Base-by-base conservation (phyloP, 2,113 vertebrate species). In the Plecturocebus donacophilus region DNA sequence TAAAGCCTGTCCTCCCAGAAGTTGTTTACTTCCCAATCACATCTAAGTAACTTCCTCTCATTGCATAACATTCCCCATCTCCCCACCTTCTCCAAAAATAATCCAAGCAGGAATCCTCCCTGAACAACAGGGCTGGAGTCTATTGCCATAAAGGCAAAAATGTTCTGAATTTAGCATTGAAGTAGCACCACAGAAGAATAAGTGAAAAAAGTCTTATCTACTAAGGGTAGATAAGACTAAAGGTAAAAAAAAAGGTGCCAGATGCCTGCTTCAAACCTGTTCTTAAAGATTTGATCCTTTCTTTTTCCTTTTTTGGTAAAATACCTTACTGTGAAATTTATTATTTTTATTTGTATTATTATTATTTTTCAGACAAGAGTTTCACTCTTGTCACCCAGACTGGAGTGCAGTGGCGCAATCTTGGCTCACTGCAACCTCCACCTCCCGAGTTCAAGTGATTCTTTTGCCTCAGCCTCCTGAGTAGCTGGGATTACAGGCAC, bases 241-340 rank as follows among this genome's bases (percentile, higher is more conserved):
- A 52, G 49, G 49, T 52, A 49, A 49, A 87, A 70, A 38, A 32
- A 32, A 4, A 42, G 27, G 17, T 21, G 32, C 10, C 87, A 88
- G 40, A 75, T 58, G 9, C 45, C 21, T 94, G 56, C 17, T 76
- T 87, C 66, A 81, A 16, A 68, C 23, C 54, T 25, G 23, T 19
- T 91, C 64, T 68, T 54, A 23, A 89, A 76, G 42, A 77, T 35
- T 52, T 90, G 30, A 64, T 52, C 23, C 56, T 64, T 93, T 49
- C 66, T 35, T 58, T 56, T 49, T 23, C 20, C 5, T 66, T 58
- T 52, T 45, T 45, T 16, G 11, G 71, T 73, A 32, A 92, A 94
- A 35, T 79, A 96, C 82, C 92, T 93, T 79, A 87, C 73, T 70
- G 42, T 95, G 45, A 90, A 87, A 97, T 97, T 97, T 92, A 64